phyloP scores from a whole-genome alignment of 1,140 invertebrate genomes.

The Aculops lycopersici region DNA sequence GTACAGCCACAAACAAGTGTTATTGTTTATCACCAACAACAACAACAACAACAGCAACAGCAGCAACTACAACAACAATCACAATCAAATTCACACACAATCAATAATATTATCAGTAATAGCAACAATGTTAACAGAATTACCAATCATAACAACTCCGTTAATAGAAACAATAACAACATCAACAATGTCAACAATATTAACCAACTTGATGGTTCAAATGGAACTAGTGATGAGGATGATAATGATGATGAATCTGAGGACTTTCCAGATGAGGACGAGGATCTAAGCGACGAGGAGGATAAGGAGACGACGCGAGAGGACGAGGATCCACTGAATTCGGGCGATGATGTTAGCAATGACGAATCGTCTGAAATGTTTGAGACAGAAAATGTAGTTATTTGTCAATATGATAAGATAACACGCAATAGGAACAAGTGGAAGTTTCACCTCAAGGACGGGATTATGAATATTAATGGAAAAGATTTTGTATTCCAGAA shows the following conservation, averaged over 20 bases:
- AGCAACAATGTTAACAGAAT: neutral
- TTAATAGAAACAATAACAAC: slow-evolving; percentile 14
- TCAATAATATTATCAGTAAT: neutral
- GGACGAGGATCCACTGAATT: slow-evolving; percentile 18
- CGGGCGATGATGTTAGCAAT: slow-evolving; percentile 21
- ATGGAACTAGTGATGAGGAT: slow-evolving; percentile 13
- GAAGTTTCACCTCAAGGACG: slow-evolving; percentile 98
- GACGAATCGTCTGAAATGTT: slow-evolving; percentile 19
- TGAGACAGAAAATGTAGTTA: slow-evolving; percentile 19
- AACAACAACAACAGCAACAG: neutral
- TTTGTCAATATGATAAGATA: slow-evolving; percentile 29
- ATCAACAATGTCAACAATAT: slow-evolving; percentile 15
- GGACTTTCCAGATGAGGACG: slow-evolving; percentile 12
- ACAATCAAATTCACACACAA: neutral
- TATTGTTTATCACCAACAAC: neutral
- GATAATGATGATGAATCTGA: slow-evolving; percentile 16
- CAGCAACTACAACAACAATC: neutral
- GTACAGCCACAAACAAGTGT: neutral
- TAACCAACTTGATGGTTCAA: slow-evolving; percentile 16
- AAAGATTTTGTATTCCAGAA: slow-evolving; percentile 97
- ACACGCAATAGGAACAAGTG: slow-evolving; percentile 86
- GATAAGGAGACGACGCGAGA: neutral
- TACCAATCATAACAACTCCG: neutral
- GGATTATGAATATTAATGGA: slow-evolving; percentile 92
- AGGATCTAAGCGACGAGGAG: slow-evolving; percentile 12